phyloP scores from a whole-genome alignment of 2,888 invertebrate species.

The Anorthoa munda region DNA sequence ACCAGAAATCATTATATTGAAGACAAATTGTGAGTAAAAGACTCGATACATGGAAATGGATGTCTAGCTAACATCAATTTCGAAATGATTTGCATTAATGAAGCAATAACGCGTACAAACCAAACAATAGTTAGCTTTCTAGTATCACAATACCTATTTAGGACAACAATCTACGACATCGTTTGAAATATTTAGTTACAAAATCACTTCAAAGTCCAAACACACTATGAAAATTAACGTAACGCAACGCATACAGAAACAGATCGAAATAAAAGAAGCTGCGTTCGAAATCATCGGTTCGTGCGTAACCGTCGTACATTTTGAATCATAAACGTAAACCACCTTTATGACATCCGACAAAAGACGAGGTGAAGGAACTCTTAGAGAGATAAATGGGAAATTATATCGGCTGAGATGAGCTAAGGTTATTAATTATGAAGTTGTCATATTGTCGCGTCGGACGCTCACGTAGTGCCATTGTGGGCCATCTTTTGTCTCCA shows the following conservation, averaged over 20 bases:
- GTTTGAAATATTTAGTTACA: slow-evolving; percentile 58
- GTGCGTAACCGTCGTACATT: slow-evolving; percentile 88
- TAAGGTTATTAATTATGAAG: slow-evolving; percentile 90
- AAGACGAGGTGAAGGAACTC: slow-evolving; percentile 88
- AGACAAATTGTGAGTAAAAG: slow-evolving; percentile 7
- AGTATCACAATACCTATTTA: slow-evolving; percentile 52
- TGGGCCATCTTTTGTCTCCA: slow-evolving; percentile 83
- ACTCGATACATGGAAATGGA: slow-evolving; percentile 4
- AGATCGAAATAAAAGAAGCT: slow-evolving; percentile 69
- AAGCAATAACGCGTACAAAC: slow-evolving; percentile 36
- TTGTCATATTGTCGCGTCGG: slow-evolving; percentile 87
- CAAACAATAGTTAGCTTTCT: slow-evolving; percentile 42
- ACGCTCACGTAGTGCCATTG: slow-evolving; percentile 86
- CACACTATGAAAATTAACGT: slow-evolving; percentile 65
- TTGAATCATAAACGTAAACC: slow-evolving; percentile 87
- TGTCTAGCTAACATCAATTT: slow-evolving; percentile 14
- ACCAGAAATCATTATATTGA: slow-evolving; percentile 13
- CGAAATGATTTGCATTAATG: slow-evolving; percentile 36
- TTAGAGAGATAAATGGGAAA: slow-evolving; percentile 87
- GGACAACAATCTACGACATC: slow-evolving; percentile 40
- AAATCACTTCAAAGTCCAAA: slow-evolving; percentile 59
- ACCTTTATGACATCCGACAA: slow-evolving; percentile 87
- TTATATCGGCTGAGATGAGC: slow-evolving; percentile 89
- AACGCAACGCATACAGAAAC: slow-evolving; percentile 65
- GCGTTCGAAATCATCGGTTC: slow-evolving; percentile 81